Evolutionary conservation across 1,140 invertebrate species (phyloP), one percentile per base, ranked within the genome.

Genomic region (Pogonomyrmex barbatus): DNA sequence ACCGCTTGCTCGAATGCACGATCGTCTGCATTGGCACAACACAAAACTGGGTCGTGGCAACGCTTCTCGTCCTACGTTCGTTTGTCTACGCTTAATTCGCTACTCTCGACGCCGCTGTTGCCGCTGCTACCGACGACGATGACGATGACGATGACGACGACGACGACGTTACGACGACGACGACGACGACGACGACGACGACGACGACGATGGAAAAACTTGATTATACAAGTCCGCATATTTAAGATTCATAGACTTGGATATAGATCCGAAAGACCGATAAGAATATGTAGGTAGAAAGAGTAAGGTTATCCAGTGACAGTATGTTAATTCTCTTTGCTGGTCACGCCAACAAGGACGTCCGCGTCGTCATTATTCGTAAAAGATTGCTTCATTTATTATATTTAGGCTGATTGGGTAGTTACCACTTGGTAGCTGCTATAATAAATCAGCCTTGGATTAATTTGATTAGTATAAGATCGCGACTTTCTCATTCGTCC

Each of bases 1-100:
- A 88, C 33, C 63, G 88, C n/a, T 54, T 54, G 87, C 70, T 77
- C 63, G 5, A 14, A 4, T 24, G 45, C 73, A 83, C 87, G 87
- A 86, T 93, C 87, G 73, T 89, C 89, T 47, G 30, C 85, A 92
- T 93, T 93, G 92, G 93, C 92, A 93, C 90, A 86, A 4, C 79
- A 87, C 85, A 86, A 92, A 93, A 93, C 82, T 93, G 84, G 93
- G 92, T 92, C 92, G 92, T 71, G 68, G 45, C 70, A 78, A 68
- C 77, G 84, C 47, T 87, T 85, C 68, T 92, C 77, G 81, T 89
- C 79, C 86, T 90, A 91, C 70, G 82, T 75, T 86, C 56, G 70
- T 77, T 14, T 36, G 63, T n/a, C 76, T 39, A 50, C 56, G 75
- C 68, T 85, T 24, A 6, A 39, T 58, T 77, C 14, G 56, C 58